Evolutionary conservation across 2,888 invertebrate genomes (phyloP).

Genomic region (Rapana venosa): DNA sequence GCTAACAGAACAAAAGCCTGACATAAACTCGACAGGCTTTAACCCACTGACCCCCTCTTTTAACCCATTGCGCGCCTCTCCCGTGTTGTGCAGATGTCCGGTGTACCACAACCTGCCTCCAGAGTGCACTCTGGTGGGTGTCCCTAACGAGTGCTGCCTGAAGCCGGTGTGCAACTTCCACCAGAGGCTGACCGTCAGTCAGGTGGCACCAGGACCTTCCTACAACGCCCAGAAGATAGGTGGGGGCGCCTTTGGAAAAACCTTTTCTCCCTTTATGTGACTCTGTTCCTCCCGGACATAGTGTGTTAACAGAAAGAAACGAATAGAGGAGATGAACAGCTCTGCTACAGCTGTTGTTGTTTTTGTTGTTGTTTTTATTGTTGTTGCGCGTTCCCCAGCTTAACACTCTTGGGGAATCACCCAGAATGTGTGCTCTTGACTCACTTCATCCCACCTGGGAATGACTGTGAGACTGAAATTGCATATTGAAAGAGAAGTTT

Average conservation of each 20-base stretch:
- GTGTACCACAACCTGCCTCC: conserved; percentile 67
- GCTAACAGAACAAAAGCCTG: too few species aligned
- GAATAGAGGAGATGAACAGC: too few species aligned
- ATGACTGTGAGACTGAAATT: too few species aligned
- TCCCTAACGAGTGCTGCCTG: conserved; percentile 61
- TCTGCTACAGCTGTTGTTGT: too few species aligned
- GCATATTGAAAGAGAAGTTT: too few species aligned
- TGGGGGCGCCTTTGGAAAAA: not conserved
- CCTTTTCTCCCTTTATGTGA: not conserved
- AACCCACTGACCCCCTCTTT: not conserved
- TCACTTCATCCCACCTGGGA: too few species aligned
- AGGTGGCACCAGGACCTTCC: conserved; percentile 40
- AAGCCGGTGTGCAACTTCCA: conserved; percentile 68
- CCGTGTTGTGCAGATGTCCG: conserved; percentile 60
- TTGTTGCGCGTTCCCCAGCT: too few species aligned
- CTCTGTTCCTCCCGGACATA: too few species aligned
- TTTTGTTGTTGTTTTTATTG: too few species aligned
- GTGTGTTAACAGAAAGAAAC: too few species aligned
- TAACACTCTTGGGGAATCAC: too few species aligned
- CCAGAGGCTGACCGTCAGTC: conserved; percentile 59
- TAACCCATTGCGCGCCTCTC: not conserved
- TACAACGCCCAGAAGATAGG: conserved; percentile 44
- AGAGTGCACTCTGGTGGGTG: conserved; percentile 64
- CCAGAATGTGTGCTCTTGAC: too few species aligned
- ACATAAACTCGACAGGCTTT: not conserved